These are phyloP conservation scores for Eledone cirrhosa DNA, from an alignment of 2,888 invertebrate genomes.

Conservation along the genomic window DNA sequence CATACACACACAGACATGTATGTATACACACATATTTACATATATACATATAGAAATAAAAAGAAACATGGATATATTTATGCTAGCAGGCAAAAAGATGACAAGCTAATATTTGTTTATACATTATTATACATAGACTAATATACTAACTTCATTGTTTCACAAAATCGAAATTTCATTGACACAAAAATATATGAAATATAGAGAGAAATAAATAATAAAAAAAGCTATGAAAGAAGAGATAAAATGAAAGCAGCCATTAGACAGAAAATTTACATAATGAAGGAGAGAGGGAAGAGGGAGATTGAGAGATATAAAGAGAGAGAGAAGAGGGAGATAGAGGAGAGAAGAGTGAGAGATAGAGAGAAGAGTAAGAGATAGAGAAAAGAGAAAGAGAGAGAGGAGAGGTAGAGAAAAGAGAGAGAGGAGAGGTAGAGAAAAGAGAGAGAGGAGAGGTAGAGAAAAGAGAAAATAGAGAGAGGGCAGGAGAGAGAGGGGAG, in stretches of 20 bases:
- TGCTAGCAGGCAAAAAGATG: too few species aligned
- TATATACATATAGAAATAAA: too few species aligned
- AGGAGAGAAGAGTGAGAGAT: not conserved
- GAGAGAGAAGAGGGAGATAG: not conserved
- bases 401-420: too few species aligned
- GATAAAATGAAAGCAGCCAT: not conserved
- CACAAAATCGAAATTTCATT: too few species aligned
- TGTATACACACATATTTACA: too few species aligned
- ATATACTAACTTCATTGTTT: too few species aligned
- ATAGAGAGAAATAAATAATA: not conserved
- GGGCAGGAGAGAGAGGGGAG: not conserved
- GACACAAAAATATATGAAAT: not conserved
- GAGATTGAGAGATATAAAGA: not conserved
- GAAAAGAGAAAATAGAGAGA: not conserved
- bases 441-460: not conserved
- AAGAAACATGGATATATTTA: too few species aligned
- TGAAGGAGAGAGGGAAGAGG: not conserved
- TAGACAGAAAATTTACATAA: not conserved
- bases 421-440: not conserved
- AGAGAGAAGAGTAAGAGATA: not conserved
- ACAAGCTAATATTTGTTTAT: too few species aligned
- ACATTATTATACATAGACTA: too few species aligned
- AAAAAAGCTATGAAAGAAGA: not conserved
- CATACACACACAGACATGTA: too few species aligned
- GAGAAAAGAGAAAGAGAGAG: too few species aligned